phyloP scores from a whole-genome alignment of 2,797 vertebrate species.

The Pterois miles region DNA sequence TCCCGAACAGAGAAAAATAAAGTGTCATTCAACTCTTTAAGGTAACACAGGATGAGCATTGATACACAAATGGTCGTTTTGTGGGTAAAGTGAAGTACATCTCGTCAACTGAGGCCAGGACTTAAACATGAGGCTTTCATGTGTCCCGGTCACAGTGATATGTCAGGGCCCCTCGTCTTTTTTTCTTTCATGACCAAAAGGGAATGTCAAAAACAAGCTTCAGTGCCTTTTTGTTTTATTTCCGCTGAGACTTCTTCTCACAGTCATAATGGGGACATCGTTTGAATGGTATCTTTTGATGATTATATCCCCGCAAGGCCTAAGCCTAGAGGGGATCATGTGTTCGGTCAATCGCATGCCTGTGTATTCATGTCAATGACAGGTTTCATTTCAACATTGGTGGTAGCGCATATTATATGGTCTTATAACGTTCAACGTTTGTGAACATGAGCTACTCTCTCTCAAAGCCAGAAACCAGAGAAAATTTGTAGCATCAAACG shows the following conservation, averaged over 20 bases:
- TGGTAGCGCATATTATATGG: neutral
- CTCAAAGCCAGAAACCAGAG: too few relatives aligned
- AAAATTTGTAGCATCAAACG: too few relatives aligned
- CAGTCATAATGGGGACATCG: neutral
- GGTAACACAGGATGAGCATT: neutral
- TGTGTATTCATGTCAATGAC: neutral
- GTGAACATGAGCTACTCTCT: too few relatives aligned
- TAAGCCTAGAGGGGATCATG: neutral
- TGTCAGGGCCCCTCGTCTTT: neutral
- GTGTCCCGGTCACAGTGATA: neutral
- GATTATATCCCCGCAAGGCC: neutral
- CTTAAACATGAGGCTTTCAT: constrained; percentile 12
- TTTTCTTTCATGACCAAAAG: neutral
- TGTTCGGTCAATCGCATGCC: neutral
- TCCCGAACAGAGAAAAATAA: neutral
- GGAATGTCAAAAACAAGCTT: neutral
- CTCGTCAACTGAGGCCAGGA: constrained; percentile 30
- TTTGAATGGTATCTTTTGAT: neutral
- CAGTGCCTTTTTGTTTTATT: neutral
- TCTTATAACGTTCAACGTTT: too few relatives aligned
- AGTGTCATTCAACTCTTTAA: neutral
- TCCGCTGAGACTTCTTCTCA: neutral
- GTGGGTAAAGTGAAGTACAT: neutral
- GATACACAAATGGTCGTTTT: neutral
- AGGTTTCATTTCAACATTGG: neutral